Evolutionary conservation across 1,140 invertebrate genomes (phyloP).

Genomic region (Nephotettix cincticeps): DNA sequence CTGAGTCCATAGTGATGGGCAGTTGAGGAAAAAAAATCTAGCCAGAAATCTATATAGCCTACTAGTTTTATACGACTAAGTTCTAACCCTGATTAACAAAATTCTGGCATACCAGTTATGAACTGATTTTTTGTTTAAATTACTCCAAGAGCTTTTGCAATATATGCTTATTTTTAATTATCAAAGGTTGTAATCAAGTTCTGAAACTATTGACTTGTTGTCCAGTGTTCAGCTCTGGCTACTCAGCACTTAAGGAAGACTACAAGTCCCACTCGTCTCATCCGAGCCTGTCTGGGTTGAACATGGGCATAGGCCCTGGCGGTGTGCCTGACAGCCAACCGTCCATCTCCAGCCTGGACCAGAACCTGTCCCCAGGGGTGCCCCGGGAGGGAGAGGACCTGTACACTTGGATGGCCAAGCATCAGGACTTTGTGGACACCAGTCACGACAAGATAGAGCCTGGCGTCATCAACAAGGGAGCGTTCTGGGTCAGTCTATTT

Average conservation of each 20-base stretch:
- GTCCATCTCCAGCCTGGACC: constrained; percentile 49
- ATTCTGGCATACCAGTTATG: no score
- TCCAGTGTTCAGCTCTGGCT: constrained; percentile 53
- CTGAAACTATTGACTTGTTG: background rate
- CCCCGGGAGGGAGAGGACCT: constrained; percentile 69
- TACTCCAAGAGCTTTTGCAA: no score
- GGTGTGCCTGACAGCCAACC: constrained; percentile 50
- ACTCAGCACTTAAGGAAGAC: constrained; percentile 72
- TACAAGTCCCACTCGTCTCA: constrained; percentile 48
- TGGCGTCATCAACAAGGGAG: constrained; percentile 21
- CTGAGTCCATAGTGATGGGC: no score
- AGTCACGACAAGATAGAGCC: constrained; percentile 27
- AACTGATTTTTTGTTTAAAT: no score
- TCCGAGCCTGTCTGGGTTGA: constrained; percentile 53
- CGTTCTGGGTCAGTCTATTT: constrained; percentile 28
- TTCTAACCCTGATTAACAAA: no score
- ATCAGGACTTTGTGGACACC: constrained; percentile 66
- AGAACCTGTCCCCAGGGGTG: constrained; percentile 34
- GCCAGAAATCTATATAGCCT: no score
- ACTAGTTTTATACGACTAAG: no score
- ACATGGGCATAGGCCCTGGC: no score
- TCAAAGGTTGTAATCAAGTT: no score
- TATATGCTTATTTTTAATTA: no score
- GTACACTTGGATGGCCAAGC: constrained; percentile 94
- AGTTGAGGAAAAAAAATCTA: no score